A percentile compares a stretch with the other conserved stretches of the same genome.
Evolutionary conservation across 2,888 invertebrate species (phyloP).

Genomic region (Plusia festucae): DNA sequence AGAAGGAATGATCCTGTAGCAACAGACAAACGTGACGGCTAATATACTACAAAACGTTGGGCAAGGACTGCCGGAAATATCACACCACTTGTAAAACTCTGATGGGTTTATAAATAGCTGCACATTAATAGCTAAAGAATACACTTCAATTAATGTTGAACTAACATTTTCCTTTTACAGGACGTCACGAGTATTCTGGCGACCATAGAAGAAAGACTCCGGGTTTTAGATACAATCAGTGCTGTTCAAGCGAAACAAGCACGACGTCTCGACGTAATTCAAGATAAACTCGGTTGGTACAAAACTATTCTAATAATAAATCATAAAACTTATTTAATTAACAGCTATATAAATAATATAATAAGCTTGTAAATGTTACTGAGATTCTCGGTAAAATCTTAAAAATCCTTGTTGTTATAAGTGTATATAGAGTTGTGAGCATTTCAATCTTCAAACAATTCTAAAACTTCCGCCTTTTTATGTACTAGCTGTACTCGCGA

Average conservation of each 20-base stretch:
- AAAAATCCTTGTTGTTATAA: no score
- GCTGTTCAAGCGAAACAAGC: slow-evolving; percentile 81
- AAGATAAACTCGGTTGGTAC: slow-evolving; percentile 83
- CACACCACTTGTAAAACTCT: slow-evolving; percentile 44
- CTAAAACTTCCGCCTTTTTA: no score
- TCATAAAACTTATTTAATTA: neutral
- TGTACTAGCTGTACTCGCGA: no score
- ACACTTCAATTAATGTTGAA: neutral
- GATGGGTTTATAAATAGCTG: slow-evolving; percentile 45
- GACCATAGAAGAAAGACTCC: slow-evolving; percentile 82
- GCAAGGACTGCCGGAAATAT: slow-evolving; percentile 46
- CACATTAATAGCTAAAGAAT: slow-evolving; percentile 19
- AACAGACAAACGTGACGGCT: slow-evolving; percentile 22
- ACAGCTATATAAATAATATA: no score
- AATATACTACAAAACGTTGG: slow-evolving; percentile 28
- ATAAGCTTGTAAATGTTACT: neutral
- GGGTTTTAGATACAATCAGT: slow-evolving; percentile 80
- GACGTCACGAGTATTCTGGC: slow-evolving; percentile 78
- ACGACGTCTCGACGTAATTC: slow-evolving; percentile 83
- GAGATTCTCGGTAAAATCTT: neutral
- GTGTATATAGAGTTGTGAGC: no score
- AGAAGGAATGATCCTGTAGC: neutral
- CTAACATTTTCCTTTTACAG: slow-evolving; percentile 60
- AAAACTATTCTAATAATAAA: neutral
- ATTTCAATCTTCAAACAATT: no score